phyloP scores from a whole-genome alignment of 2,888 invertebrate species.

The Orthonevra nobilis region DNA sequence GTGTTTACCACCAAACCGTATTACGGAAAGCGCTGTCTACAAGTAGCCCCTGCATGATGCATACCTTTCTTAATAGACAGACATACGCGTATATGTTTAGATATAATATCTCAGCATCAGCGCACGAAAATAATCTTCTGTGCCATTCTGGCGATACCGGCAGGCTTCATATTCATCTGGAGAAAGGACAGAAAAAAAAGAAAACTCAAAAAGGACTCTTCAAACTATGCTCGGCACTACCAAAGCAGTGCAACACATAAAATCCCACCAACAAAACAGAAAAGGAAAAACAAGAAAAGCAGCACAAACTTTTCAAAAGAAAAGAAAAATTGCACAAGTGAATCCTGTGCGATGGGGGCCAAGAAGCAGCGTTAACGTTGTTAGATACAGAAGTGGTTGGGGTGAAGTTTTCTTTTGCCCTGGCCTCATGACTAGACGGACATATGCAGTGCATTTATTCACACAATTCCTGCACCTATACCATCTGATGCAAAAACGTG shows the following conservation, averaged over 20 bases:
- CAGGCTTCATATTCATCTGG: conserved; percentile 30
- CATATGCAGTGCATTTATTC: conserved; percentile 30
- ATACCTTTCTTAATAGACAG: not conserved
- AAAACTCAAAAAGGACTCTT: conserved; percentile 28
- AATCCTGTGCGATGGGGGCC: not conserved
- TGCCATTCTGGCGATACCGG: conserved; percentile 7
- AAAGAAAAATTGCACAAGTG: conserved; percentile 39
- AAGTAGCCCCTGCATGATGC: conserved; percentile 2
- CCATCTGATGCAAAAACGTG: conserved; percentile 45
- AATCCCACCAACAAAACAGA: conserved; percentile 26
- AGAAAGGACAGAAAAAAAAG: conserved; percentile 19
- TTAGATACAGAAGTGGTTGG: not conserved
- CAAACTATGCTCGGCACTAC: conserved; percentile 27
- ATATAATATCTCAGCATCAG: not conserved
- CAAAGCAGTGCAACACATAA: conserved; percentile 31
- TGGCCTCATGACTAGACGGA: conserved; percentile 63
- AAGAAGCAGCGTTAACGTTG: conserved; percentile 28
- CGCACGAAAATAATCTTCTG: conserved; percentile 15
- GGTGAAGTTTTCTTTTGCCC: conserved; percentile 56
- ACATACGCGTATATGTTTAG: not conserved
- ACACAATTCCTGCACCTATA: not conserved
- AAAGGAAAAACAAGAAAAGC: conserved; percentile 16
- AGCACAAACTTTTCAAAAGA: conserved; percentile 32
- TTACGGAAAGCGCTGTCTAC: conserved; percentile 3
- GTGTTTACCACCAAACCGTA: not conserved